Evolutionary conservation across 2,797 vertebrate species (phyloP).

Genomic region (Lacerta viridis): DNA sequence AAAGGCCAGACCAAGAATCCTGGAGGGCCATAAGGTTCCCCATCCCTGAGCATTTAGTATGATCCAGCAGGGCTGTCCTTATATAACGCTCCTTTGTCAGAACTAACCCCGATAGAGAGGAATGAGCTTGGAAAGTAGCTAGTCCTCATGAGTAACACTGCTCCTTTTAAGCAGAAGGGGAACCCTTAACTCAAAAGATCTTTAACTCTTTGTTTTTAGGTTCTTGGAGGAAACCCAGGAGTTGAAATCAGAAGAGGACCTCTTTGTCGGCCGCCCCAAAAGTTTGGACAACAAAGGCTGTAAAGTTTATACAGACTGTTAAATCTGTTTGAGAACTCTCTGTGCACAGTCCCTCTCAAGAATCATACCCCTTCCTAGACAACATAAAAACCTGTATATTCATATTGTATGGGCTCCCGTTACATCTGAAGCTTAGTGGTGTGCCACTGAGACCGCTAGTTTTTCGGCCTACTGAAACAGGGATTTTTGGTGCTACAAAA

Average conservation of each 20-base stretch:
- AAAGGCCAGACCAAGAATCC: no score
- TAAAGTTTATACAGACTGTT: no score
- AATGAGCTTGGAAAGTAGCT: neutral
- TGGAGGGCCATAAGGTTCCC: no score
- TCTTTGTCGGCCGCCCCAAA: neutral
- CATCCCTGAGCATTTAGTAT: no score
- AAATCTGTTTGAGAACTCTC: neutral
- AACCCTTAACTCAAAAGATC: neutral
- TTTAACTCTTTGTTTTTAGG: neutral
- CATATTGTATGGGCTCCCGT: neutral
- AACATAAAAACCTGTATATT: neutral
- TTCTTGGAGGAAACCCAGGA: constrained; percentile 47
- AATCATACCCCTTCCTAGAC: neutral
- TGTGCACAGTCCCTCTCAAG: no score
- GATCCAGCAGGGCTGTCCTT: no score
- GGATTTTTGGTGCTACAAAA: rapidly evolving
- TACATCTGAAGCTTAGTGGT: neutral
- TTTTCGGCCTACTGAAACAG: rapidly evolving
- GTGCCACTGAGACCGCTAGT: neutral
- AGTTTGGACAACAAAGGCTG: neutral
- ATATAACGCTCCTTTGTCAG: neutral
- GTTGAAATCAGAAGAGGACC: constrained; percentile 5
- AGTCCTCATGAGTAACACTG: neutral
- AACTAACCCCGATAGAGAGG: neutral
- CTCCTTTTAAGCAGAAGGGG: neutral